These are phyloP conservation scores for Sebastes itinus DNA, from an alignment of 2,797 vertebrate species.

Conservation along the genomic window DNA sequence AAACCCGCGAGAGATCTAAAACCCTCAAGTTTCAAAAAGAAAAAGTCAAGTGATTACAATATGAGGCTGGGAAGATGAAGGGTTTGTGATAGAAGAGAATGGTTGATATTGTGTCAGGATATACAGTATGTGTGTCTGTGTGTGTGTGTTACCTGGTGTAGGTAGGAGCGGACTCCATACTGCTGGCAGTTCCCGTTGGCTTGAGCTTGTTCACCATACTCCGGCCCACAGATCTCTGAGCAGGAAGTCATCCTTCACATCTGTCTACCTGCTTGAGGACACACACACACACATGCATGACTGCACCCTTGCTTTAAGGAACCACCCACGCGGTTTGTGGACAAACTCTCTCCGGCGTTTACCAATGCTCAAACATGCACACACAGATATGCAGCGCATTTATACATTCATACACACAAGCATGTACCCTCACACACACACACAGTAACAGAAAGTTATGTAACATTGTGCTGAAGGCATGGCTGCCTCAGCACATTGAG, in stretches of 20 bases:
- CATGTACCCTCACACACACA: constrained; percentile 2
- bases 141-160: constrained; percentile 84
- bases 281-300: constrained; percentile 31
- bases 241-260: constrained; percentile 94
- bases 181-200: constrained; percentile 84
- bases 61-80: neutral
- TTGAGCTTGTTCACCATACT: constrained; percentile 82
- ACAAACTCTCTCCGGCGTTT: neutral
- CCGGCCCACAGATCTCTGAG: constrained; percentile 90
- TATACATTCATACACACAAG: constrained; percentile 17
- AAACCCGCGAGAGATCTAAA: neutral
- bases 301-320: constrained; percentile 1
- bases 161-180: constrained; percentile 97
- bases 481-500: constrained; percentile 32
- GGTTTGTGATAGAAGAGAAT: neutral
- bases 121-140: neutral
- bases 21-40: neutral
- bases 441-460: constrained; percentile 32
- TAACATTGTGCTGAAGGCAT: constrained; percentile 38
- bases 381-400: neutral
- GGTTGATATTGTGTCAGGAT: neutral
- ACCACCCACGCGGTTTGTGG: constrained; percentile 7
- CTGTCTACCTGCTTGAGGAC: constrained; percentile 61
- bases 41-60: neutral
- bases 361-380: neutral